Evolutionary conservation across 53 echinoderm and acorn worm genomes (phyloP).

Genomic region (Actinopyga echinites): DNA sequence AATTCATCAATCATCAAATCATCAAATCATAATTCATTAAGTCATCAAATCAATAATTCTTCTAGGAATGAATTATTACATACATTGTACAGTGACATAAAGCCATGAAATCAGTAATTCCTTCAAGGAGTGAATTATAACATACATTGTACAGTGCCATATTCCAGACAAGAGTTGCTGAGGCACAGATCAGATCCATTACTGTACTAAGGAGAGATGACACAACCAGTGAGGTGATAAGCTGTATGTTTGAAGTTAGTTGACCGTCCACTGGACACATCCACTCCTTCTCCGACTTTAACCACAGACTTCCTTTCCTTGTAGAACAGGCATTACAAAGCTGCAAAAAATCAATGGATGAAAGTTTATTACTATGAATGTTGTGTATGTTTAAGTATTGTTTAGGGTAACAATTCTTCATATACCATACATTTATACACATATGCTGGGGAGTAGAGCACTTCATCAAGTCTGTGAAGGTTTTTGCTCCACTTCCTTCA

Average conservation of each 20-base stretch:
- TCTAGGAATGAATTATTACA: not conserved
- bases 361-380: not conserved
- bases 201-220: constrained; percentile 71
- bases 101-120: too few relatives aligned
- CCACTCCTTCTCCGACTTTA: constrained; percentile 77
- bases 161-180: constrained; percentile 74
- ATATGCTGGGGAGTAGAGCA: too few relatives aligned
- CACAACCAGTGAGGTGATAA: constrained; percentile 53
- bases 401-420: too few relatives aligned
- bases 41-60: too few relatives aligned
- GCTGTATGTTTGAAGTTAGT: constrained; percentile 63
- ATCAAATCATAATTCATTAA: too few relatives aligned
- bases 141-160: constrained; percentile 74
- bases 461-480: too few relatives aligned
- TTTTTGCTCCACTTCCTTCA: too few relatives aligned
- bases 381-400: too few relatives aligned
- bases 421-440: too few relatives aligned
- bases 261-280: constrained; percentile 51
- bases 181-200: constrained; percentile 59
- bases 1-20: too few relatives aligned
- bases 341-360: constrained; percentile 18
- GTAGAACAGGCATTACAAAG: constrained; percentile 84
- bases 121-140: not conserved
- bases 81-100: constrained; percentile 81
- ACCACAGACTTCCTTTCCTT: constrained; percentile 77